Conservation (phyloP, 2,888 invertebrate genomes). For the Formica aserva region DNA sequence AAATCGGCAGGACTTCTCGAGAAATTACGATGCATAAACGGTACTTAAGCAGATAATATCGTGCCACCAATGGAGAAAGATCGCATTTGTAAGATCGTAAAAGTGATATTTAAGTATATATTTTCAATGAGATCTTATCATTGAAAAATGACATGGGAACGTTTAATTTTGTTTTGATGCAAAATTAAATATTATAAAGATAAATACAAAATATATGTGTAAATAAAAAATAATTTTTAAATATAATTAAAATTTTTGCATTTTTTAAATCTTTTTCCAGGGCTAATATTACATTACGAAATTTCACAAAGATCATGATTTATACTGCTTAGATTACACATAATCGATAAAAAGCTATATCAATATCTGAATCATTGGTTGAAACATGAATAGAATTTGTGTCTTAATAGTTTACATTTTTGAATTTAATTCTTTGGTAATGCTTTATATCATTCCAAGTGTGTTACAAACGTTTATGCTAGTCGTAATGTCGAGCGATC, state of each 20-base stretch:
- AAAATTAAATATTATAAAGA: background rate
- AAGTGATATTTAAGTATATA: background rate
- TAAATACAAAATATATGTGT: background rate
- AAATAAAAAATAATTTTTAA: background rate
- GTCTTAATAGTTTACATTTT: background rate
- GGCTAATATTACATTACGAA: background rate
- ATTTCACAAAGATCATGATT: background rate
- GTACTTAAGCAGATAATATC: slow-evolving; percentile 14
- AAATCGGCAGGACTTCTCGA: slow-evolving; percentile 43
- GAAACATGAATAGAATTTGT: slow-evolving; percentile 3
- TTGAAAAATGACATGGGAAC: background rate
- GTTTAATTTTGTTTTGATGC: background rate
- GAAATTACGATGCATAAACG: slow-evolving; percentile 42
- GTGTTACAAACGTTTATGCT: background rate
- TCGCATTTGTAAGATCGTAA: slow-evolving; percentile 30
- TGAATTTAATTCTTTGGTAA: background rate
- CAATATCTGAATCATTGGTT: background rate
- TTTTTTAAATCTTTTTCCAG: background rate
- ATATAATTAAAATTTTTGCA: background rate
- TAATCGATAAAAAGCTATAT: background rate
- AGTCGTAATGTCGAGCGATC: slow-evolving; percentile 22
- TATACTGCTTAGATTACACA: background rate
- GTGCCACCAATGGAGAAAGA: background rate
- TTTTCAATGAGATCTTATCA: background rate
- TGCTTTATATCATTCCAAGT: background rate